Evolutionary conservation across 1,140 invertebrate species (phyloP).

Genomic region (Drosophila kanapiae): DNA sequence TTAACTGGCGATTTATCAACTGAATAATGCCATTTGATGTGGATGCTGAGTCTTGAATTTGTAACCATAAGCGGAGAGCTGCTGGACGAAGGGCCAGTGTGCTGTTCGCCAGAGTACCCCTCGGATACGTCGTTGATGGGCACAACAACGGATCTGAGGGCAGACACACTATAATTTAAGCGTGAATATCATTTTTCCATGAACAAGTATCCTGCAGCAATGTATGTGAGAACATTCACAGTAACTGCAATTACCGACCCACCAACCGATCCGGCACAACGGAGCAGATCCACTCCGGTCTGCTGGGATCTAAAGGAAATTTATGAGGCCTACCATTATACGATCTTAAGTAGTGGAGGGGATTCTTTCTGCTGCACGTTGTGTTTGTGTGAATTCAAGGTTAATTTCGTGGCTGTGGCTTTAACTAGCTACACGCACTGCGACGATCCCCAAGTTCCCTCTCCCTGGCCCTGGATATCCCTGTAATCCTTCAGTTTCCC

Average conservation of each 20-base stretch:
- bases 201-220: constrained; percentile 82
- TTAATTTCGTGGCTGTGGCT: constrained; percentile 71
- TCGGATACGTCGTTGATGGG: constrained; percentile 23
- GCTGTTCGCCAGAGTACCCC: not conserved
- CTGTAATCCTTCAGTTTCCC: constrained; percentile 46
- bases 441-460: constrained; percentile 11
- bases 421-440: constrained; percentile 81
- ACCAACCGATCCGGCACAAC: constrained; percentile 31
- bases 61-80: constrained; percentile 8
- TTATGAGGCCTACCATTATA: constrained; percentile 83
- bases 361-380: constrained; percentile 24
- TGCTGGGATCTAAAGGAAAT: constrained; percentile 76
- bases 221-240: constrained; percentile 83
- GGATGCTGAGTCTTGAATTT: constrained; percentile 50
- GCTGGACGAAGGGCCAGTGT: not conserved
- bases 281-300: constrained; percentile 35
- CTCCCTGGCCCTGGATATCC: constrained; percentile 14
- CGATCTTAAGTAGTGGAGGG: constrained; percentile 69
- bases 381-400: constrained; percentile 76
- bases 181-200: constrained; percentile 84
- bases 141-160: constrained; percentile 55
- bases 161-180: constrained; percentile 81
- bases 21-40: constrained; percentile 55
- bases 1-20: constrained; percentile 57
- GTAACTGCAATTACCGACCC: constrained; percentile 78